Base-by-base conservation (phyloP, 1,140 invertebrate species). In the Pectinophora gossypiella region DNA sequence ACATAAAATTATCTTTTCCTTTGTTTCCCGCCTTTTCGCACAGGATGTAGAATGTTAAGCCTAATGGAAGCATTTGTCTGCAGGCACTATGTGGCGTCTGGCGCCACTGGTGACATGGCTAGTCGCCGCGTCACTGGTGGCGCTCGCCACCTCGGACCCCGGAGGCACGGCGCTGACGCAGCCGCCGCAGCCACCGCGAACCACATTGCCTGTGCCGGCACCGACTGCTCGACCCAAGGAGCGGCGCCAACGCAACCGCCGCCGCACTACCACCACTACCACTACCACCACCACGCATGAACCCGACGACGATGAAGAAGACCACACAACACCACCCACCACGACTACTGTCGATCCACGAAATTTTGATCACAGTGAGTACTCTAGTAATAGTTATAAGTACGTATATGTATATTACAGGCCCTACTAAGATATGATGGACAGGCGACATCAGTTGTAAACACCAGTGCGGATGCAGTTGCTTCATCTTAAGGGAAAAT, bases 71-170 rank as follows among this genome's bases (percentile, higher is more conserved):
- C 6, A 3, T 68, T 52, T 71, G 46, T 56, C 56, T 45, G 7
- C 71, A 85, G 82, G 47, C 57, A 75, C 42, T 22, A 83, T 82
- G 79, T 62, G 69, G 73, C 60, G 65, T 21, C 19, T 65, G 55
- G 64, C 75, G 82, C 78, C 83, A 81, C 75, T 84, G 58, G 80
- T 84, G 76, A 72, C 80, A 23, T 65, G 80, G 68, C 69, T 86
- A 20, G 21, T 63, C 6, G 70, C 68, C 69, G 63, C 79, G 44
- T 85, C 76, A 72, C 80, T 86, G 67, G 80, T 86, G 80, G 80
- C 80, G 68, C 52, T 82, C 42, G 80, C 59, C 48, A 42, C 77
- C 13, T 80, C 75, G 50, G 76, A 82, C 9, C 55, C 67, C 3
- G 71, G 64, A 21, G 61, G 38, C 38, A 6, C 62, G 3, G 42